Base-by-base conservation (phyloP, 2,888 invertebrate species). In the Orthonychiurus folsomi region DNA sequence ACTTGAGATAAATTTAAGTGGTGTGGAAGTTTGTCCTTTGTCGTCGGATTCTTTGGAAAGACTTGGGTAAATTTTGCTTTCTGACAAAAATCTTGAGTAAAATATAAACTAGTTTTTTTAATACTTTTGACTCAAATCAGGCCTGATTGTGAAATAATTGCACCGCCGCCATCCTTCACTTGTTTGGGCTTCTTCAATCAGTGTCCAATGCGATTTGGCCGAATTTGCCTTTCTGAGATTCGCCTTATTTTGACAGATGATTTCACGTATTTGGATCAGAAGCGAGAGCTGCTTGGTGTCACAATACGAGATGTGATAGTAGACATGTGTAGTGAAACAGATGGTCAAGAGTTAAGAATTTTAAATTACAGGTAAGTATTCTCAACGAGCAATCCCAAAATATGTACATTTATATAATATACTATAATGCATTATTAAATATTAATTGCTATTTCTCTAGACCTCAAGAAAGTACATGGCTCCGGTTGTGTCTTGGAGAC, bases 401-500 rank as follows among this genome's bases (percentile, higher is more conserved):
- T 37, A 1, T 15, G 23, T 28, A 21, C 18, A 26, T 25, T 59
- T n/a, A n/a, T n/a, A n/a, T n/a, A n/a, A n/a, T n/a, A n/a, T n/a
- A n/a, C n/a, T n/a, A n/a, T n/a, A n/a, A n/a, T n/a, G n/a, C n/a
- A n/a, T n/a, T n/a, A n/a, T n/a, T n/a, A n/a, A 25, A 28, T 48
- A 50, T 27, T 56, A 50, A 23, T 2, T 37, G n/a, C n/a, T n/a
- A n/a, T n/a, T 58, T n/a, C 60, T 47, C 9, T 56, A 69, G 69
- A 28, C 54, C 62, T 28, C 52, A 64, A 26, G 65, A 65, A 52
- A 65, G 65, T 27, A 64, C 61, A 52, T 55, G 59, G 0, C 57
- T 68, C 9, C 62, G 61, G 5, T 9, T 66, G 18, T 53, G 62
- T 24, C 27, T 70, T 53, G 71, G 70, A 18, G 67, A 70, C 37